A percentile compares a stretch with the other conserved stretches of the same genome.
These are phyloP conservation scores for Dryobotodes eremita DNA, from an alignment of 2,888 invertebrate species.

Conservation along the genomic window DNA sequence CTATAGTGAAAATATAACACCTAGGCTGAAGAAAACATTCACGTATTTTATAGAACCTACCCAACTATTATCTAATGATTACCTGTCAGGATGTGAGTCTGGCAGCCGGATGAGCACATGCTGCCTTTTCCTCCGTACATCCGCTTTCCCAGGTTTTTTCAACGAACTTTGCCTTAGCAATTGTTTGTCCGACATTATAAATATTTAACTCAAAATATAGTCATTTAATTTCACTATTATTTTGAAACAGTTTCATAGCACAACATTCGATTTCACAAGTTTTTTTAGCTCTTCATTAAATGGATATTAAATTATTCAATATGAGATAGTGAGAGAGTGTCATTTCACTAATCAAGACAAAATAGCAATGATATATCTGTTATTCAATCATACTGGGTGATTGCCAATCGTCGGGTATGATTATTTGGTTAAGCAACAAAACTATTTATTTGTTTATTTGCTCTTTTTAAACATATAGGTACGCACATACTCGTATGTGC, in stretches of 20 bases:
- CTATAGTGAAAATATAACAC: neutral
- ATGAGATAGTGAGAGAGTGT: no score
- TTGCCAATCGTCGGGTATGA: neutral
- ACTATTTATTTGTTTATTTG: neutral
- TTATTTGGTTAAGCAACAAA: neutral
- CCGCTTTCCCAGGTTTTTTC: conserved; percentile 72
- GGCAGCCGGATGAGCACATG: conserved; percentile 84
- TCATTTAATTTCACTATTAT: conserved; percentile 1
- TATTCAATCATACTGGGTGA: neutral
- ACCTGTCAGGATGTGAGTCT: conserved; percentile 78
- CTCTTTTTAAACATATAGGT: conserved; percentile 7
- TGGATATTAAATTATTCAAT: neutral
- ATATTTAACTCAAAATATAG: neutral
- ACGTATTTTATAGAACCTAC: neutral
- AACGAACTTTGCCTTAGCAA: conserved; percentile 81
- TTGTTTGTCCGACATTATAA: conserved; percentile 80
- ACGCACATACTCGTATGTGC: neutral
- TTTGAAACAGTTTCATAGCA: neutral
- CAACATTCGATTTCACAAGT: no score
- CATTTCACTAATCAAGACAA: conserved; percentile 2
- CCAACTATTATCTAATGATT: conserved; percentile 11
- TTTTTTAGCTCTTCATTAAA: no score
- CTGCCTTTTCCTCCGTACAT: conserved; percentile 73
- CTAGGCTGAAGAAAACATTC: neutral
- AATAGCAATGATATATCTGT: neutral